phyloP scores from a whole-genome alignment of 2,888 invertebrate species.

The Scaptomyza cyrtandrae region DNA sequence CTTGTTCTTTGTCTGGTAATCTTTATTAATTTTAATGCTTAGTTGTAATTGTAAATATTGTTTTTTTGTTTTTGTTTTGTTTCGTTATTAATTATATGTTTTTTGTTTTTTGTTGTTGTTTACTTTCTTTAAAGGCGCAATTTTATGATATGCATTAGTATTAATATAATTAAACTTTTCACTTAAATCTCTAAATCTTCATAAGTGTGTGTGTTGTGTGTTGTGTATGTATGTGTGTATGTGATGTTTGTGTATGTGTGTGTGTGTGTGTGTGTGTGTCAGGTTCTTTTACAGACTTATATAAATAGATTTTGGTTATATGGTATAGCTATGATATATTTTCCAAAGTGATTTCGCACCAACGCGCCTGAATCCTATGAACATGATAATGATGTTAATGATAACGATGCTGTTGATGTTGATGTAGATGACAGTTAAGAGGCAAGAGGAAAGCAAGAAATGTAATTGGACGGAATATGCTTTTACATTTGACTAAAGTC shows the following conservation, averaged over 20 bases:
- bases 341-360: conserved; percentile 9
- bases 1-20: conserved; percentile 38
- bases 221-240: conserved; percentile 23
- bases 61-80: conserved; percentile 47
- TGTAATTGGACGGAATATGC: conserved; percentile 84
- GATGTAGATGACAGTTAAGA: conserved; percentile 26
- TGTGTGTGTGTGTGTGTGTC: conserved; percentile 27
- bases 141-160: conserved; percentile 84
- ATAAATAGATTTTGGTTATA: conserved; percentile 22
- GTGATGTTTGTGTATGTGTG: conserved; percentile 29
- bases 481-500: conserved; percentile 72
- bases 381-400: conserved; percentile 10
- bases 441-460: conserved; percentile 78
- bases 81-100: conserved; percentile 40
- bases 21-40: conserved; percentile 56
- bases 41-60: conserved; percentile 71
- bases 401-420: conserved; percentile 14
- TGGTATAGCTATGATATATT: conserved; percentile 6
- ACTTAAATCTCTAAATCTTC: conserved; percentile 43
- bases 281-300: conserved; percentile 18
- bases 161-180: conserved; percentile 67
- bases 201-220: conserved; percentile 27
- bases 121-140: conserved; percentile 82
- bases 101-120: conserved; percentile 40
- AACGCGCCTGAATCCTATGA: conserved; percentile 21